Evolutionary conservation across 2,113 vertebrate species (phyloP).

Genomic region (Psephotus haematonotus): DNA sequence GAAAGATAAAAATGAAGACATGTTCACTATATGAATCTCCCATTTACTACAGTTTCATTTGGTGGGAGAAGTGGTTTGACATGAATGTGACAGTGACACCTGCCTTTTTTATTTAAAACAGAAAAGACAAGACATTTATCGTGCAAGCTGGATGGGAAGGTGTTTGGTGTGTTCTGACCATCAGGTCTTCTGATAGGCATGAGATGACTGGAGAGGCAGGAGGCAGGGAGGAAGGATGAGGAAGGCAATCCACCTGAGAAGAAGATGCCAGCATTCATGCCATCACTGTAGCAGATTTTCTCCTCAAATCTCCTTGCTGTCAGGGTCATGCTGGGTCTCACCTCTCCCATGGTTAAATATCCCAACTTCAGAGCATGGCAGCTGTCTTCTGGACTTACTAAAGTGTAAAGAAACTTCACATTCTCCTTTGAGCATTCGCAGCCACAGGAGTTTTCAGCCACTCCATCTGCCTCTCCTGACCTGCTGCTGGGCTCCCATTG

Average conservation of each 20-base stretch:
- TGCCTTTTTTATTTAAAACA: neutral
- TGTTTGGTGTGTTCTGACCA: neutral
- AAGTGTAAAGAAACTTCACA: fast-evolving
- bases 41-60: neutral
- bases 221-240: neutral
- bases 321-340: neutral
- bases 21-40: neutral
- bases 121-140: neutral
- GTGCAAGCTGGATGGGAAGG: neutral
- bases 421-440: neutral
- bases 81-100: neutral
- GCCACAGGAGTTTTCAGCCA: neutral
- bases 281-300: neutral
- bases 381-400: neutral
- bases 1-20: neutral
- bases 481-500: neutral
- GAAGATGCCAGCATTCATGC: neutral
- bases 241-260: neutral
- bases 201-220: neutral
- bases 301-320: neutral
- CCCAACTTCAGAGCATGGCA: neutral
- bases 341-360: neutral
- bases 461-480: neutral
- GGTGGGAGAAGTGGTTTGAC: neutral
- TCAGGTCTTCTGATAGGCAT: neutral